These are phyloP conservation scores for Eulemur rufifrons DNA, from an alignment of 2,113 vertebrate species.

Conservation along the genomic window DNA sequence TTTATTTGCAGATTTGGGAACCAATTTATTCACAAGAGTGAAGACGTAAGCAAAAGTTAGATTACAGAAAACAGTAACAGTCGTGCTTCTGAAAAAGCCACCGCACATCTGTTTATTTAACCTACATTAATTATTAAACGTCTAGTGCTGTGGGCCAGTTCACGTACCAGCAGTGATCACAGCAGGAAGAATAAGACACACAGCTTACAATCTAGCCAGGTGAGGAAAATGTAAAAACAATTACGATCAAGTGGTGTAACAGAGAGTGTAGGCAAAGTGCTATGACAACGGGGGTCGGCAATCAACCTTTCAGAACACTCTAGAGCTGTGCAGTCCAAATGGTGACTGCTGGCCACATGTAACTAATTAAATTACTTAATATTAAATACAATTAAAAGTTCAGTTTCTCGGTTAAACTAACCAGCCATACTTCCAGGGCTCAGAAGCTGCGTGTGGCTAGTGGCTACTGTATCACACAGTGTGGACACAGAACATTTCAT, in stretches of 20 bases:
- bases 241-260: neutral
- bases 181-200: neutral
- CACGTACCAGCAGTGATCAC: neutral
- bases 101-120: neutral
- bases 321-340: neutral
- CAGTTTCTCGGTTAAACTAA: neutral
- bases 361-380: neutral
- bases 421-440: neutral
- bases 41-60: neutral
- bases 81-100: neutral
- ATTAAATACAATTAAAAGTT: neutral
- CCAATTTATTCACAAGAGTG: neutral
- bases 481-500: neutral
- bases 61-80: neutral
- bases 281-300: neutral
- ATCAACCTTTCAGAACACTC: neutral
- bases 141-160: neutral
- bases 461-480: neutral
- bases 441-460: neutral
- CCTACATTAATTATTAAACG: neutral
- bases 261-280: neutral
- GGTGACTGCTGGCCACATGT: neutral
- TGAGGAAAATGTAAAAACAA: neutral
- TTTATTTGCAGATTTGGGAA: neutral
- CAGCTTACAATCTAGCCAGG: neutral